Evolutionary conservation across 2,797 vertebrate species (phyloP).

Genomic region (Phrynocephalus vlangalii): DNA sequence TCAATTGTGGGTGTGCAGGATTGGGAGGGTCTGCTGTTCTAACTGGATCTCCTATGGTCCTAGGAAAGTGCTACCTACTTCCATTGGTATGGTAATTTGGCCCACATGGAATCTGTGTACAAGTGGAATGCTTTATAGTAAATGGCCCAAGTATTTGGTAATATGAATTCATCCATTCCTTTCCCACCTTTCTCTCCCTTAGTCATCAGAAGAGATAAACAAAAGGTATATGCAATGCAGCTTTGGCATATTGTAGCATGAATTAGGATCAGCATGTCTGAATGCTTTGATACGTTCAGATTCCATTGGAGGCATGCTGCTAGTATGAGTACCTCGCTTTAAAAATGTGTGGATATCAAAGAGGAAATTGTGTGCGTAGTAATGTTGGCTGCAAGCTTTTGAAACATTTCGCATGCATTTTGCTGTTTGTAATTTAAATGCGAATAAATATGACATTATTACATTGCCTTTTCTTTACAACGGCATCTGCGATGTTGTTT

Average conservation of each 20-base stretch:
- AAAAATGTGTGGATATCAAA: constrained; percentile 36
- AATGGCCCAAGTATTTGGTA: constrained; percentile 48
- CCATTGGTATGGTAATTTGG: background rate
- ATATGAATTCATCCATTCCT: constrained; percentile 55
- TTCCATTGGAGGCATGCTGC: constrained; percentile 63
- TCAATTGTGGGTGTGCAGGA: background rate
- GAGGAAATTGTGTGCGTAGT: constrained; percentile 25
- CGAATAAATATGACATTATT: constrained; percentile 53
- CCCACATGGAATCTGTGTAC: background rate
- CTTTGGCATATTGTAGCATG: constrained; percentile 49
- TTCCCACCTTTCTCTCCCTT: constrained; percentile 28
- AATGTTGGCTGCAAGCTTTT: constrained; percentile 58
- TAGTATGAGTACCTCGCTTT: constrained; percentile 53
- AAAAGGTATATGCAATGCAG: constrained; percentile 77
- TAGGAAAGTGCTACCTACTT: constrained; percentile 21
- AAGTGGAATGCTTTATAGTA: constrained; percentile 4
- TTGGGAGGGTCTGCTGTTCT: constrained; percentile 4
- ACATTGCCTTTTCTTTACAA: constrained; percentile 46
- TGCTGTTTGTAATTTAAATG: constrained; percentile 58
- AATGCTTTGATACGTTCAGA: constrained; percentile 61
- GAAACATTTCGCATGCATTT: constrained; percentile 61
- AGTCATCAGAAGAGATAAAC: constrained; percentile 84
- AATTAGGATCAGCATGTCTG: constrained; percentile 65
- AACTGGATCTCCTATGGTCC: constrained; percentile 15
- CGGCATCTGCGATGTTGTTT: constrained; percentile 41